Evolutionary conservation across 2,797 vertebrate genomes (phyloP), one percentile per base, ranked within the genome.

Genomic region (Chrysocyon brachyurus): DNA sequence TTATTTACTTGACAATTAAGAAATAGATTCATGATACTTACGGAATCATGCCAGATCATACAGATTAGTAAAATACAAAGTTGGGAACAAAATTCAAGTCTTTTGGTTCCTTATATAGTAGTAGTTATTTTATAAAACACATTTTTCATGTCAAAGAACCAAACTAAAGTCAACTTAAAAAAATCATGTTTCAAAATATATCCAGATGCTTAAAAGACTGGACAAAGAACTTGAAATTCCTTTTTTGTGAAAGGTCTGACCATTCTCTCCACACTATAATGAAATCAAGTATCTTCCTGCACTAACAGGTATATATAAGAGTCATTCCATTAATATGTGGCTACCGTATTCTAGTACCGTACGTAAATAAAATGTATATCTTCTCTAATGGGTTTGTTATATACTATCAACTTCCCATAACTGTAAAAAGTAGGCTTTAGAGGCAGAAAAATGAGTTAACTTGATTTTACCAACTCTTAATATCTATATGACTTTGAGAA

Each of bases 181-280:
- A 87, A 64, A 46, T 16, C 1, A 87, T 61, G 40, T 85, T 91
- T 94, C 70, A 84, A 94, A 75, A 91, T 88, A 85, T 68, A 95
- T 24, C 52, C 40, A 92, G n/a, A 40, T 91, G 40, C 63, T 82
- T 73, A 57, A 77, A 87, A 75, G n/a, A 84, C n/a, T 49, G 94
- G 33, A 54, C 10, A 90, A 90, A 88, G 14, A 84, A 72, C 1
- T 52, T 40, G 36, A 85, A 68, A 85, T 57, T 85, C 46, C 57
- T 86, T 89, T 85, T 26, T 46, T 91, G 26, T 54, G 33, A 78
- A 95, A 96, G 10, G 46, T 36, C 33, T 88, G 81, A 92, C 26
- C 83, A 40, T 52, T 79, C 15, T 96, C 19, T 85, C 64, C 12
- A n/a, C 52, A 59, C 17, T 24, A 54, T 90, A 81, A 90, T 72